Base-by-base conservation (phyloP, 2,888 invertebrate genomes). In the Chrysina gloriosa region DNA sequence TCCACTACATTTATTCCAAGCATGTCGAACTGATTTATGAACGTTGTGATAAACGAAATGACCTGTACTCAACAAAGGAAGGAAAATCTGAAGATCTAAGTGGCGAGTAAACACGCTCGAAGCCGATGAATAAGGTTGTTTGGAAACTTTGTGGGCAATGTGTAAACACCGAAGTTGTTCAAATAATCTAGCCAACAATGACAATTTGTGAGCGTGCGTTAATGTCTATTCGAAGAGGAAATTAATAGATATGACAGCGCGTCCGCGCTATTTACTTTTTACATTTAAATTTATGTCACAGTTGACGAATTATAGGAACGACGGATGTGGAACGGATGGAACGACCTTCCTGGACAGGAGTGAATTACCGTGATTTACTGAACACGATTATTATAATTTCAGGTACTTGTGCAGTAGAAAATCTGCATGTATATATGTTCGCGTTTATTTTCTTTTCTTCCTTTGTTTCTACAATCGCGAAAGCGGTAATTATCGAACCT, bases 101-200 rank as follows among this genome's bases (percentile, higher is more conserved):
- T 61, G 39, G 27, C 14, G 16, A 61, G 58, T 19, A 61, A 61
- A 61, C 19, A 61, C n/a, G 2, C 19, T 7, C 58, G 39, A 61
- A 61, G 27, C 58, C 36, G 29, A 27, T 42, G 42, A 61, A 61
- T 61, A 61, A 42, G 42, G 27, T 61, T 61, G 27, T 61, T 61
- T 61, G 58, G 39, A 39, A 25, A 58, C 39, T 58, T 39, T 58
- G 58, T 58, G 25, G 58, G 42, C 27, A 25, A 42, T 29, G 29
- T n/a, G 58, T 61, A 61, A 61, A 61, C 42, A 61, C 45, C 19
- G 42, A 61, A 45, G 42, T 45, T 61, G 58, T 42, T 27, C 58
- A 61, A 61, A 61, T 61, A 61, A 42, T 61, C 58, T 42, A 25
- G 7, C 27, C 42, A 61, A 42, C 58, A 61, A 61, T 61, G 42